Percentiles rank a stretch among this genome's conserved stretches.
Conservation (phyloP, 2,888 invertebrate species). For the Drosophila subsilvestris region DNA sequence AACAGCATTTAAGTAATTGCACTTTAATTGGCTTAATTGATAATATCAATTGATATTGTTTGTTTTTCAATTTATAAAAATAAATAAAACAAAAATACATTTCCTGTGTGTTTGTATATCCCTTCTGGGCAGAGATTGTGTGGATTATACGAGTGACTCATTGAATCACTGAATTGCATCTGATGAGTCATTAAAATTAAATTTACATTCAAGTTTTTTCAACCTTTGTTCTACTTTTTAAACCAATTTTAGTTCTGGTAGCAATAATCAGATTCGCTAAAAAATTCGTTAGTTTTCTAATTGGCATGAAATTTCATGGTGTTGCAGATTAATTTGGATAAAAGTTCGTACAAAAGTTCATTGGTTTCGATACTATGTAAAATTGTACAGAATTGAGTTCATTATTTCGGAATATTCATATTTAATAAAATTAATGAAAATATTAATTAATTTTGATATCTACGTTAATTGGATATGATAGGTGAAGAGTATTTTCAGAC, state of each 20-base stretch:
- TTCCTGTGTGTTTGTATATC: neutral
- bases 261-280: constrained; percentile 5
- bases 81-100: neutral
- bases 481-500: no score
- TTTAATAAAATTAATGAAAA: no score
- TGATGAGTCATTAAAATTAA: neutral
- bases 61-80: neutral
- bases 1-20: no score
- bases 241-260: neutral
- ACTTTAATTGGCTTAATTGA: no score
- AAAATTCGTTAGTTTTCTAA: constrained; percentile 15
- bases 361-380: no score
- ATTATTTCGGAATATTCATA: no score
- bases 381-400: no score
- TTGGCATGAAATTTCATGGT: neutral
- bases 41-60: neutral
- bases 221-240: neutral
- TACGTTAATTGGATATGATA: no score
- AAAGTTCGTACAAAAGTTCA: neutral
- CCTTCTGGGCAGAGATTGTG: neutral
- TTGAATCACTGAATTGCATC: neutral
- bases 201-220: no score
- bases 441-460: no score
- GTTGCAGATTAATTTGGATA: neutral
- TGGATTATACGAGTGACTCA: neutral